Evolutionary conservation across 1,140 invertebrate genomes (phyloP).

Genomic region (Asbolus verrucosus): DNA sequence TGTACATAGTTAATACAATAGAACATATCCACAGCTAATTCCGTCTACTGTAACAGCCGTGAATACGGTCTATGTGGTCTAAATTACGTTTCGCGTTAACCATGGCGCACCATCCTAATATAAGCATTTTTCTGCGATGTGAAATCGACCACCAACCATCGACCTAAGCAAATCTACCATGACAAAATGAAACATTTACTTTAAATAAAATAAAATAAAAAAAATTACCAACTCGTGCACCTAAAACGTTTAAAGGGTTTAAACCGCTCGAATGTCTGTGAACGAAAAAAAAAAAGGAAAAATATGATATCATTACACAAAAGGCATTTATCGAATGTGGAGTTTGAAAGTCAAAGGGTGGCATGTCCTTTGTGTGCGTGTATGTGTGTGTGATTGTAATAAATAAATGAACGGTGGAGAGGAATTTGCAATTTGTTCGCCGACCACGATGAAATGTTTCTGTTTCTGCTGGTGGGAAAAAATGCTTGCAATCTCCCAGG

Average conservation of each 20-base stretch:
- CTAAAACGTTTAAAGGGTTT: too few species aligned
- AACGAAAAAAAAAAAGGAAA: slow-evolving; percentile 1
- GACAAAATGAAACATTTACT: too few species aligned
- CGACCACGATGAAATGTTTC: slow-evolving; percentile 27
- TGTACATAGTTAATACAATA: too few species aligned
- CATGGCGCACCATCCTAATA: too few species aligned
- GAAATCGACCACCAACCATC: too few species aligned
- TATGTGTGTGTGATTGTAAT: slow-evolving; percentile 15
- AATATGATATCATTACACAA: background rate
- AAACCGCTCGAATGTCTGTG: background rate
- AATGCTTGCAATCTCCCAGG: slow-evolving; percentile 6
- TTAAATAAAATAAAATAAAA: too few species aligned
- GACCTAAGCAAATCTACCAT: too few species aligned
- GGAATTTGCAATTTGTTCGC: slow-evolving; percentile 21
- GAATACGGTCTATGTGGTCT: too few species aligned
- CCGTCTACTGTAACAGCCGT: too few species aligned
- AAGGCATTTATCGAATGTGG: background rate
- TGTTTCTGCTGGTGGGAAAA: slow-evolving; percentile 18
- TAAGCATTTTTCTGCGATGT: too few species aligned
- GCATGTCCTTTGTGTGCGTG: slow-evolving; percentile 21
- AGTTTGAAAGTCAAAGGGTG: slow-evolving; percentile 6
- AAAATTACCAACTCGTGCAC: slow-evolving; percentile 3
- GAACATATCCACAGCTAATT: too few species aligned
- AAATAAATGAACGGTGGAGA: slow-evolving; percentile 7
- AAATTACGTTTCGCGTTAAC: too few species aligned